These are phyloP conservation scores for Stichopus chloronotus DNA, from an alignment of 35 echinoderm and acorn worm genomes.

Conservation along the genomic window DNA sequence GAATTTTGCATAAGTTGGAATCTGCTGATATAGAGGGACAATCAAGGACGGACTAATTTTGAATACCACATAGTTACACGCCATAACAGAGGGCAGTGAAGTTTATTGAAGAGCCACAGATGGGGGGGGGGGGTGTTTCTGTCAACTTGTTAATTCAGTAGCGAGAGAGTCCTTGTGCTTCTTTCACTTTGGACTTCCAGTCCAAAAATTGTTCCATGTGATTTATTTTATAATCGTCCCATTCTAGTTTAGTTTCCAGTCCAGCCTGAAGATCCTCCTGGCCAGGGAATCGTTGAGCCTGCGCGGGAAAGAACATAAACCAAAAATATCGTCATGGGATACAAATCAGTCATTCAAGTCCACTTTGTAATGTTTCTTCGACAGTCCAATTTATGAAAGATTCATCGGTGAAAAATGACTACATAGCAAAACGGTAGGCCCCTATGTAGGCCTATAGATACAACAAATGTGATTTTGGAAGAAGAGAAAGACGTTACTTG, in stretches of 20 bases:
- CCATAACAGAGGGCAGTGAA: too few species aligned
- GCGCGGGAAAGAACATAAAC: background rate
- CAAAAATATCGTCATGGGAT: background rate
- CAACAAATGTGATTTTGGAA: too few species aligned
- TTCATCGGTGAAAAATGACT: background rate
- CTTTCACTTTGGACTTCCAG: background rate
- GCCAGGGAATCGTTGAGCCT: conserved; percentile 79
- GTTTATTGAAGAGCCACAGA: too few species aligned
- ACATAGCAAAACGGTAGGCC: too few species aligned
- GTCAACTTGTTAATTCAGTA: background rate
- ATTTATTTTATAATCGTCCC: conserved; percentile 73
- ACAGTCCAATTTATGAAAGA: background rate
- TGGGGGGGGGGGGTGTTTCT: too few species aligned
- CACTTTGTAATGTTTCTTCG: background rate
- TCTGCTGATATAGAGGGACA: too few species aligned
- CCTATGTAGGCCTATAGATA: too few species aligned
- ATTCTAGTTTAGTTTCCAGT: conserved; percentile 80
- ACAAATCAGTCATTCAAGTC: background rate
- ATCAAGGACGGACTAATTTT: too few species aligned
- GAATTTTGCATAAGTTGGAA: too few species aligned
- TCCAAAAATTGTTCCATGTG: conserved; percentile 17
- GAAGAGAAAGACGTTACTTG: too few species aligned
- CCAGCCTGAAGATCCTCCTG: conserved; percentile 83
- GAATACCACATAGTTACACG: too few species aligned
- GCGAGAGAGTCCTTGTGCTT: background rate